These are phyloP conservation scores for Lipophrys pholis DNA, from an alignment of 2,113 vertebrate genomes.

Conservation along the genomic window DNA sequence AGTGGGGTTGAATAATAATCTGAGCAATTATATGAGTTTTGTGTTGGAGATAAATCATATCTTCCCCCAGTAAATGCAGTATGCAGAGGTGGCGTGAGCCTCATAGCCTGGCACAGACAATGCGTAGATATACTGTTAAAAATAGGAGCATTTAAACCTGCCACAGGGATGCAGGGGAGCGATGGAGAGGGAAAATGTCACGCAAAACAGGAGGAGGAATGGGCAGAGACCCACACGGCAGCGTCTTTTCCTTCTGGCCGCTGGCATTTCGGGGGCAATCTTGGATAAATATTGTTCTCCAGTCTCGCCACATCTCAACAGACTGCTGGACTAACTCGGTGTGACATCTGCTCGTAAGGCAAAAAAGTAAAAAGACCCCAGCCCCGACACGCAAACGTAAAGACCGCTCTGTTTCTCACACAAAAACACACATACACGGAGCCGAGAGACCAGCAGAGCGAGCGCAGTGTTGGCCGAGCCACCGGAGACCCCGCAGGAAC, in stretches of 20 bases:
- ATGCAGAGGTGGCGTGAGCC: not conserved
- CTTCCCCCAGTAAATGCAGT: conserved; percentile 27
- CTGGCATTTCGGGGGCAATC: conserved; percentile 67
- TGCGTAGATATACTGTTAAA: conserved; percentile 18
- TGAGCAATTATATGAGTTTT: not conserved
- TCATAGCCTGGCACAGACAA: conserved; percentile 6
- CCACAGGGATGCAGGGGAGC: conserved; percentile 2
- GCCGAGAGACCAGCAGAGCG: conserved; percentile 50
- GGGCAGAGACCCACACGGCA: conserved; percentile 24
- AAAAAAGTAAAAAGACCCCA: conserved; percentile 36
- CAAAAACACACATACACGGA: conserved; percentile 39
- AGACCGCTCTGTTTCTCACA: conserved; percentile 31
- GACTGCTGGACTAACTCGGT: conserved; percentile 72
- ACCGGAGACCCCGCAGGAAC: conserved; percentile 66
- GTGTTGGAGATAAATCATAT: conserved; percentile 23
- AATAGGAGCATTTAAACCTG: conserved; percentile 16
- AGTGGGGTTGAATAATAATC: too few relatives aligned
- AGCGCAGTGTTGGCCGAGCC: conserved; percentile 36
- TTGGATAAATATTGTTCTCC: conserved; percentile 77
- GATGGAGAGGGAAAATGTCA: not conserved
- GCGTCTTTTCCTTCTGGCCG: conserved; percentile 41
- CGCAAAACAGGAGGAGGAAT: conserved; percentile 23
- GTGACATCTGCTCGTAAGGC: conserved; percentile 62
- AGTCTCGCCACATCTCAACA: conserved; percentile 67
- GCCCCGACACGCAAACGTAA: conserved; percentile 22